phyloP scores from a whole-genome alignment of 2,113 vertebrate species.

The Varanus komodoensis region DNA sequence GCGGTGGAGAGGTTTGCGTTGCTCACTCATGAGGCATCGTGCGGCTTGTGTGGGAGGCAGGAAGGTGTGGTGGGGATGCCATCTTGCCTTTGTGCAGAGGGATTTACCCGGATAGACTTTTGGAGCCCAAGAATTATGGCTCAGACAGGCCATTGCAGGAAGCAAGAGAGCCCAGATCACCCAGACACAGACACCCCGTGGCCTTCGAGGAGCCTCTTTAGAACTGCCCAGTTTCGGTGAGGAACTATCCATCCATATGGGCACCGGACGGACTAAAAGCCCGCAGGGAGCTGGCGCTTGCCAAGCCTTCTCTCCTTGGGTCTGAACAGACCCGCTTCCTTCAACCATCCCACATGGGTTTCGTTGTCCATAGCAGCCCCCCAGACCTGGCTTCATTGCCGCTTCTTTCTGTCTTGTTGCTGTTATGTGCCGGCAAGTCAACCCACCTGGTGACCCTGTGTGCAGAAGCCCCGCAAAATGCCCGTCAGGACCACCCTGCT shows the following conservation, averaged over 20 bases:
- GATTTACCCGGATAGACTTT: background rate
- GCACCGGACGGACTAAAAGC: background rate
- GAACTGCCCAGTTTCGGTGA: background rate
- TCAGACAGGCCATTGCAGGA: background rate
- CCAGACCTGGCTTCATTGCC: too few species aligned
- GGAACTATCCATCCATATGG: background rate
- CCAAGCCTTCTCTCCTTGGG: background rate
- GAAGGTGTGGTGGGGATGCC: fast-evolving
- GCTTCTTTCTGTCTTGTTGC: too few species aligned
- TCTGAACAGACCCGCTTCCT: too few species aligned
- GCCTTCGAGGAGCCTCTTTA: background rate
- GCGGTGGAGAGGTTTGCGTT: background rate
- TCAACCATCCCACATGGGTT: too few species aligned
- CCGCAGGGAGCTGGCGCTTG: background rate
- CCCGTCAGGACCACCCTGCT: too few species aligned
- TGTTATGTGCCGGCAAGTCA: too few species aligned
- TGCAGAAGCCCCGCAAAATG: too few species aligned
- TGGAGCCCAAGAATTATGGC: background rate
- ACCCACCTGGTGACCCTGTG: too few species aligned
- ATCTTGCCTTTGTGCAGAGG: too few species aligned
- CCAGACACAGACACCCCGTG: too few species aligned
- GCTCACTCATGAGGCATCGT: background rate
- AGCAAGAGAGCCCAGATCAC: background rate
- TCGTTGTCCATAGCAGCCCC: too few species aligned
- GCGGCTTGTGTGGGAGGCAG: too few species aligned